Conservation (phyloP, 2,888 invertebrate genomes). For the Drosophila subquinaria region DNA sequence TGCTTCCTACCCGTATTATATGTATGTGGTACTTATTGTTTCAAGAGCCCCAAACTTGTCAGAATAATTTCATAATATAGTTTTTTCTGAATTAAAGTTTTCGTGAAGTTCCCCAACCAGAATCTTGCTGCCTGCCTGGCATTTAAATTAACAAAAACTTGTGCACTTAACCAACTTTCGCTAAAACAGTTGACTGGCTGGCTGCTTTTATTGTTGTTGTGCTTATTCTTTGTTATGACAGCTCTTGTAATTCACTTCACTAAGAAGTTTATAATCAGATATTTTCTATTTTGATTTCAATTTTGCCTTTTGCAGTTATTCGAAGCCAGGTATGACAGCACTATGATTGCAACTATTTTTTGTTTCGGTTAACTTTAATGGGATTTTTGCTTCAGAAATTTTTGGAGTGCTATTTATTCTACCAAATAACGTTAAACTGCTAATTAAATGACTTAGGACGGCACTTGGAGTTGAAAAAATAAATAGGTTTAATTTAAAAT, state of each 20-base stretch:
- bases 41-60: slow-evolving; percentile 31
- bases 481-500: too few relatives aligned
- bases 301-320: background rate
- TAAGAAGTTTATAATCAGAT: slow-evolving; percentile 35
- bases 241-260: slow-evolving; percentile 26
- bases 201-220: slow-evolving; percentile 14
- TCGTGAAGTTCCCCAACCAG: slow-evolving; percentile 20
- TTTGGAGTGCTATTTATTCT: background rate
- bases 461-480: too few relatives aligned
- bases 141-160: slow-evolving; percentile 52
- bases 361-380: background rate
- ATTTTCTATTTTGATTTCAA: slow-evolving; percentile 3
- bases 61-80: slow-evolving; percentile 50
- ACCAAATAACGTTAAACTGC: background rate
- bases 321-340: background rate
- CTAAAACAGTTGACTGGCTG: slow-evolving; percentile 27
- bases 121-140: slow-evolving; percentile 21
- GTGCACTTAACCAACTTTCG: slow-evolving; percentile 34
- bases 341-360: background rate
- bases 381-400: background rate
- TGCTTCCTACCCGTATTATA: slow-evolving; percentile 34
- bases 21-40: slow-evolving; percentile 43
- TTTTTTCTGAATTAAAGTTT: slow-evolving; percentile 42
- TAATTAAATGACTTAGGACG: too few relatives aligned
- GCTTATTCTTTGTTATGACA: slow-evolving; percentile 21